These are phyloP conservation scores for Hemicrepidius hirtus DNA, from an alignment of 2,888 invertebrate species.

Conservation along the genomic window DNA sequence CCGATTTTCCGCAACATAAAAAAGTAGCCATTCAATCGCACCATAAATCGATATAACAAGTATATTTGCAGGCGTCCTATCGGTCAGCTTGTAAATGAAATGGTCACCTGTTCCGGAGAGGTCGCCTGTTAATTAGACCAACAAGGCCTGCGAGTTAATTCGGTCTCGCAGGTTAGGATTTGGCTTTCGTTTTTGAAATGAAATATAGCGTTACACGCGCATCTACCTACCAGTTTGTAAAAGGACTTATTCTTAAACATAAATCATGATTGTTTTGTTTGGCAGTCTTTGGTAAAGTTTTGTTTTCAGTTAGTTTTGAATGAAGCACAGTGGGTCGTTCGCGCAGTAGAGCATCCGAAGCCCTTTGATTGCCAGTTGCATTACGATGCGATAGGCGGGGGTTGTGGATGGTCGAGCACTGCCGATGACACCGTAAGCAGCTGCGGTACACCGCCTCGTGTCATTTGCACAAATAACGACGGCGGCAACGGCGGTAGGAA, in stretches of 20 bases:
- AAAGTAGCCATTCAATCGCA: constrained; percentile 53
- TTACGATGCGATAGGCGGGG: constrained; percentile 37
- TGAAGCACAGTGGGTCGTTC: constrained; percentile 40
- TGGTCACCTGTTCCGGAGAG: constrained; percentile 44
- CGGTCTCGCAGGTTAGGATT: constrained; percentile 45
- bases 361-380: constrained; percentile 49
- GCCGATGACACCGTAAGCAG: constrained; percentile 51
- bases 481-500: constrained; percentile 27
- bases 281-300: constrained; percentile 42
- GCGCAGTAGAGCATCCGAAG: constrained; percentile 28
- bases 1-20: constrained; percentile 60
- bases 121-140: constrained; percentile 54
- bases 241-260: constrained; percentile 46
- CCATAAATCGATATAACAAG: constrained; percentile 53
- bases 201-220: constrained; percentile 44
- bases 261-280: constrained; percentile 51
- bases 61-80: constrained; percentile 44
- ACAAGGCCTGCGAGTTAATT: constrained; percentile 50
- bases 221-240: constrained; percentile 37
- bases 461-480: constrained; percentile 48
- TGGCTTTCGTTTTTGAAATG: constrained; percentile 46
- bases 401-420: constrained; percentile 44
- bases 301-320: constrained; percentile 53
- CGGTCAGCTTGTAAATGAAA: constrained; percentile 48
- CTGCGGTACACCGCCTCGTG: constrained; percentile 50